Percentiles rank a stretch among this genome's conserved stretches.
phyloP scores from a whole-genome alignment of 2,113 vertebrate species.

The Ivindomyrus marchei region DNA sequence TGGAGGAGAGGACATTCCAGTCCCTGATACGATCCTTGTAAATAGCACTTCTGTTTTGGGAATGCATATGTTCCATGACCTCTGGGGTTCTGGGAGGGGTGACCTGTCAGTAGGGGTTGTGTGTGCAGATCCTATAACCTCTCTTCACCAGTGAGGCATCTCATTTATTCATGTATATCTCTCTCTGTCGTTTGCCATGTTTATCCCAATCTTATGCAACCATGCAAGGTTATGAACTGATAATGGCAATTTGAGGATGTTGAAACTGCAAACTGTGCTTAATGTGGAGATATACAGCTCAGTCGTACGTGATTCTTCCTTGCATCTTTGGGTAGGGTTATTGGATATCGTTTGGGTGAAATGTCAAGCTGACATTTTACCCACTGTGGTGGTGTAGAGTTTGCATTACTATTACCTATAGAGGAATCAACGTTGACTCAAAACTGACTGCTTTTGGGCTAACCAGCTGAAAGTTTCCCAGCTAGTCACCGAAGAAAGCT shows the following conservation, averaged over 20 bases:
- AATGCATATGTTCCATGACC: neutral
- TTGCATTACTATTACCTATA: neutral
- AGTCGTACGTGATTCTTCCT: neutral
- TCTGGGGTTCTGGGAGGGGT: neutral
- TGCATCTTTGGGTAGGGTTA: neutral
- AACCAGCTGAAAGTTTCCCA: neutral
- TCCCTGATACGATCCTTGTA: neutral
- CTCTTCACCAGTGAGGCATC: neutral
- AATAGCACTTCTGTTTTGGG: constrained; percentile 2
- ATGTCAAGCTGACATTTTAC: neutral
- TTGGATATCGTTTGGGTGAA: neutral
- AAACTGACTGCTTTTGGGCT: neutral
- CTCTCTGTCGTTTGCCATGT: neutral
- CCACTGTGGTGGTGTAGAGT: neutral
- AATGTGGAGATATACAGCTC: neutral
- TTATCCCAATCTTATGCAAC: neutral
- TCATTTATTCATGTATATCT: neutral
- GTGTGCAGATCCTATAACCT: neutral
- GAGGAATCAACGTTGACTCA: neutral
- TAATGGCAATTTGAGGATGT: neutral
- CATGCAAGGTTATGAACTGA: neutral
- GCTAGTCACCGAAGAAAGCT: neutral
- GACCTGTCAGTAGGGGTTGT: neutral
- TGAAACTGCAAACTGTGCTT: neutral
- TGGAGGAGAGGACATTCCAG: constrained; percentile 2